These are phyloP conservation scores for Orthosia cruda DNA, from an alignment of 2,888 invertebrate species.

Conservation along the genomic window DNA sequence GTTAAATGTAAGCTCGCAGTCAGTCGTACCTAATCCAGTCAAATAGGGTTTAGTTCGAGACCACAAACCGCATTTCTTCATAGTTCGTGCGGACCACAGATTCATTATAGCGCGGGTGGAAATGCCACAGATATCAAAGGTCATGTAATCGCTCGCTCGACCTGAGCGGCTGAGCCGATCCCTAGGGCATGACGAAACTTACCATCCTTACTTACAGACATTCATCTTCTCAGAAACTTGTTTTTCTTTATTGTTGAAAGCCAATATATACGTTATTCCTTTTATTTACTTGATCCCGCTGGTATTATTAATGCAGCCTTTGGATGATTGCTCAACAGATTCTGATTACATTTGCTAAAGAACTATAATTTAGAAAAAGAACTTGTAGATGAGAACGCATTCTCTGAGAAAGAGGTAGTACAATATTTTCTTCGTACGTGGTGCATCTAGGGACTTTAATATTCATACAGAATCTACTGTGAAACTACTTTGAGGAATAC, in stretches of 20 bases:
- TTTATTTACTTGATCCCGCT: constrained; percentile 38
- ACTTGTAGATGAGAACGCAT: not conserved
- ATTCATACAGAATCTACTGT: constrained; percentile 62
- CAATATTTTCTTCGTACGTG: constrained; percentile 42
- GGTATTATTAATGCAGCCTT: constrained; percentile 38
- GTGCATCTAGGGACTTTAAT: constrained; percentile 62
- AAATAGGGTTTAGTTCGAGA: constrained; percentile 71
- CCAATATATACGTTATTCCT: constrained; percentile 52
- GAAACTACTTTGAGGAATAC: constrained; percentile 58
- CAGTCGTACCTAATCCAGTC: constrained; percentile 63
- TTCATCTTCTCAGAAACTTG: constrained; percentile 52
- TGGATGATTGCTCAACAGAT: constrained; percentile 8
- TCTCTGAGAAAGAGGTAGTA: constrained; percentile 2
- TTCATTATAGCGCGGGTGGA: constrained; percentile 74
- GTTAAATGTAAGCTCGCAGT: constrained; percentile 48
- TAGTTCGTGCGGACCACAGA: constrained; percentile 73
- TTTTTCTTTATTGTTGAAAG: constrained; percentile 60
- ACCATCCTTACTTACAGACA: constrained; percentile 64
- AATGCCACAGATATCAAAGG: constrained; percentile 74
- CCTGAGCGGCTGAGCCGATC: constrained; percentile 70
- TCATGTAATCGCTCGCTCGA: constrained; percentile 73
- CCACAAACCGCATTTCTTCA: constrained; percentile 76
- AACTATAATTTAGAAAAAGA: constrained; percentile 18
- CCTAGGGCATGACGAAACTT: constrained; percentile 67
- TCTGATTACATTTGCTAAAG: constrained; percentile 7